Evolutionary conservation across 2,797 vertebrate species (phyloP).

Genomic region (Decapterus maruadsi): DNA sequence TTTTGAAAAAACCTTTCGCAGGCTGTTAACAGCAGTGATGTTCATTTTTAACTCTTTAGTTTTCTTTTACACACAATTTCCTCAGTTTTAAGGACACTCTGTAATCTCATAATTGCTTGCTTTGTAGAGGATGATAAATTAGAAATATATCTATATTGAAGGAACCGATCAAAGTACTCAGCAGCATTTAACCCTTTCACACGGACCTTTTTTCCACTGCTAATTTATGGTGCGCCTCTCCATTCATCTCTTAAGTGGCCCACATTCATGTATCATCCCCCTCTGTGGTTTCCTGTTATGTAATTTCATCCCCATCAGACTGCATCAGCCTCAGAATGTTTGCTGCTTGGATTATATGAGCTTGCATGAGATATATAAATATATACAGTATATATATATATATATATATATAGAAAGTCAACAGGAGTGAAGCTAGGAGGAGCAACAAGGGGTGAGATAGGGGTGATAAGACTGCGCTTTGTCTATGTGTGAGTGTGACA

Average conservation of each 20-base stretch:
- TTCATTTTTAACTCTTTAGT: too few relatives aligned
- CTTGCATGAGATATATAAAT: slow-evolving; percentile 72
- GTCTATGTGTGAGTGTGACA: slow-evolving; percentile 3
- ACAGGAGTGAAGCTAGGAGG: slow-evolving; percentile 41
- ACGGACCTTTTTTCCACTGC: slow-evolving; percentile 21
- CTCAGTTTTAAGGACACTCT: not conserved
- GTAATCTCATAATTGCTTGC: not conserved
- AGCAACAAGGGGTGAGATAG: slow-evolving; percentile 41
- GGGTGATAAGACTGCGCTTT: slow-evolving; percentile 21
- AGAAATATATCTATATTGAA: not conserved
- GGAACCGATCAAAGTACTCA: slow-evolving; percentile 6
- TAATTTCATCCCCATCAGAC: slow-evolving; percentile 83
- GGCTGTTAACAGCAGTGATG: not conserved
- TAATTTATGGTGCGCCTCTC: slow-evolving; percentile 55
- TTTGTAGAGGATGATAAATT: not conserved
- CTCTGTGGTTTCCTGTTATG: slow-evolving; percentile 79
- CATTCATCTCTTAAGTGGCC: slow-evolving; percentile 71
- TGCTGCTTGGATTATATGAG: slow-evolving; percentile 71
- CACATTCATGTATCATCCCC: slow-evolving; percentile 67
- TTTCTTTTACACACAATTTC: not conserved
- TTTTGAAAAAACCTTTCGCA: not conserved
- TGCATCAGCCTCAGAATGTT: slow-evolving; percentile 84
- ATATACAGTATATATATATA: slow-evolving; percentile 53
- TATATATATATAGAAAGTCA: slow-evolving; percentile 31
- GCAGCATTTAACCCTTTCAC: slow-evolving; percentile 39